Evolutionary conservation across 2,888 invertebrate genomes (phyloP), one percentile per base, ranked within the genome.

Genomic region (Cryptus viduatorius): DNA sequence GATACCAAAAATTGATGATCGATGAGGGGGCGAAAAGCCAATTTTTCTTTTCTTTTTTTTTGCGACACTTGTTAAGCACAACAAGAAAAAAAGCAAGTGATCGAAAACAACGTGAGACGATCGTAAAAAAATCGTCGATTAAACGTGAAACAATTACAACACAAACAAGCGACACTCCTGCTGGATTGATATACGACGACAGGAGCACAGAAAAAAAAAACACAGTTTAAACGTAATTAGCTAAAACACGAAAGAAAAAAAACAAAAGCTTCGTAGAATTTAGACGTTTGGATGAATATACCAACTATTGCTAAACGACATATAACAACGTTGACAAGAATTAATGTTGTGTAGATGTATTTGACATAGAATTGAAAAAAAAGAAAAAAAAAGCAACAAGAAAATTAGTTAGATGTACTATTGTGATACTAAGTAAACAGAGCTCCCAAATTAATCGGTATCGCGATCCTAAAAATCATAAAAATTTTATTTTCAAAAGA

Each of bases 351-450:
- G 85, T 89, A 90, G 89, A 79, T 75, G 59, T 86, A 86, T 75
- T 29, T 24, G 37, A 24, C 50, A 46, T 12, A 71, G 19, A 10
- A 24, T 24, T 24, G 24, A 24, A 24, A 24, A 24, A 12, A 42
- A 19, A 19, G 65, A 64, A 29, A 68, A 56, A 14, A 59, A 50
- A 31, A 37, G 5, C 68, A 29, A 37, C 71, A 80, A 82, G 72
- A 46, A 61, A 81, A 72, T 82, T 59, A 53, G 78, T 73, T 91
- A 92, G 90, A 89, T 87, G 87, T 90, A 90, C 89, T 90, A 89
- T 92, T 92, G 92, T 93, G 92, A 93, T 92, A 93, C 87, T 89
- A 91, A 89, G 86, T 89, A 86, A 88, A 89, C 84, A 84, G 87
- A 87, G 89, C 90, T 90, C 88, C 89, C 89, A 86, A 87, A 88